These are phyloP conservation scores for Elmis aenea DNA, from an alignment of 2,888 invertebrate species.

Conservation along the genomic window DNA sequence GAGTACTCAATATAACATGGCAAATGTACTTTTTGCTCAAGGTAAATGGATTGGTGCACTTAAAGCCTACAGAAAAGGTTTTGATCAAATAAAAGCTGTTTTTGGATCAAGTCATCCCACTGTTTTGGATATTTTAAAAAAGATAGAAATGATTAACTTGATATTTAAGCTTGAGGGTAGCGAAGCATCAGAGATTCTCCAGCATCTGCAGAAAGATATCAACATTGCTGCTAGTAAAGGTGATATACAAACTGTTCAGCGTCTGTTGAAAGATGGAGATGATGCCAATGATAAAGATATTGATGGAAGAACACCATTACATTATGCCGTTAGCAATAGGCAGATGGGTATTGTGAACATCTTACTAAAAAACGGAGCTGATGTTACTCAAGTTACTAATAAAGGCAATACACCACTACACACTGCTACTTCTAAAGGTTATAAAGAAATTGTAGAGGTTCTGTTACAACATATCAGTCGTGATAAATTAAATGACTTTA, in stretches of 20 bases:
- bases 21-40: slow-evolving; percentile 13
- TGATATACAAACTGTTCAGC: slow-evolving; percentile 6
- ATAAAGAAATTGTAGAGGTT: slow-evolving; percentile 10
- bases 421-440: slow-evolving; percentile 10
- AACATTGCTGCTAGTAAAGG: slow-evolving; percentile 17
- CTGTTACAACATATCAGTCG: slow-evolving; percentile 10
- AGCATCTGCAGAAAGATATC: slow-evolving; percentile 9
- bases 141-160: slow-evolving; percentile 12
- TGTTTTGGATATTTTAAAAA: slow-evolving; percentile 11
- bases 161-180: slow-evolving; percentile 2
- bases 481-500: slow-evolving; percentile 18
- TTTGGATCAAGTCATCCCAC: slow-evolving; percentile 7
- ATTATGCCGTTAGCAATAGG: slow-evolving; percentile 17
- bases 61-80: too few relatives aligned
- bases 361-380: too few relatives aligned
- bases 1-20: slow-evolving; percentile 10
- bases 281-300: slow-evolving; percentile 17
- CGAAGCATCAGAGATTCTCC: neutral
- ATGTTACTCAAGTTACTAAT: slow-evolving; percentile 14
- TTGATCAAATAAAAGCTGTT: too few relatives aligned
- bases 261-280: slow-evolving; percentile 6
- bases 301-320: slow-evolving; percentile 21
- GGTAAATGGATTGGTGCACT: slow-evolving; percentile 12
- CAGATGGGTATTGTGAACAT: slow-evolving; percentile 8
- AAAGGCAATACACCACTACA: slow-evolving; percentile 18